phyloP scores from a whole-genome alignment of 2,797 vertebrate genomes.

The Rhinatrema bivittatum region DNA sequence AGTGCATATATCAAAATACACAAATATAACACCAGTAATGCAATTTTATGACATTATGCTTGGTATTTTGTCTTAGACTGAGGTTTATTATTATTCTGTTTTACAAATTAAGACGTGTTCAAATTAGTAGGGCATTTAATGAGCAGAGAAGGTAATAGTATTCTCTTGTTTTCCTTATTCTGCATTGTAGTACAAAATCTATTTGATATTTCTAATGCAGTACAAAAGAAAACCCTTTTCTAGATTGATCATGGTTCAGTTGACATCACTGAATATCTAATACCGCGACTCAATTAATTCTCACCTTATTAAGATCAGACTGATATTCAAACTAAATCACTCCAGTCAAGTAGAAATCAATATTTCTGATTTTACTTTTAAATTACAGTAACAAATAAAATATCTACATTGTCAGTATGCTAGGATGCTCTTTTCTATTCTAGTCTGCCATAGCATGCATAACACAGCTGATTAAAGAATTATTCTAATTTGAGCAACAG shows the following conservation, averaged over 20 bases:
- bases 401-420: conserved; percentile 51
- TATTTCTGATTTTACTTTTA: conserved; percentile 91
- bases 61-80: conserved; percentile 50
- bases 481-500: conserved; percentile 67
- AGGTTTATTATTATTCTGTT: conserved; percentile 51
- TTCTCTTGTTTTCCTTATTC: conserved; percentile 42
- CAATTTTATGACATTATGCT: conserved; percentile 28
- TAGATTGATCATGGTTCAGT: conserved; percentile 74
- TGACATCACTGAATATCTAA: conserved; percentile 81
- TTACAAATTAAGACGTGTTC: conserved; percentile 37
- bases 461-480: conserved; percentile 69
- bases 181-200: conserved; percentile 39
- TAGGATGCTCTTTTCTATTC: conserved; percentile 44
- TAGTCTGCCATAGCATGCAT: conserved; percentile 49
- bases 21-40: too few species aligned
- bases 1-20: too few species aligned
- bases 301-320: conserved; percentile 74
- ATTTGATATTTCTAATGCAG: conserved; percentile 62
- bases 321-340: conserved; percentile 88
- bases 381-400: conserved; percentile 78
- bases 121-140: conserved; percentile 49
- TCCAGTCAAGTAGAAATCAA: conserved; percentile 85
- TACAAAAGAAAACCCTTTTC: conserved; percentile 62
- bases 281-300: conserved; percentile 86
- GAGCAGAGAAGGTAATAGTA: conserved; percentile 54